Base-by-base conservation (phyloP, 2,888 invertebrate genomes). In the Omphaloscelis lunosa region DNA sequence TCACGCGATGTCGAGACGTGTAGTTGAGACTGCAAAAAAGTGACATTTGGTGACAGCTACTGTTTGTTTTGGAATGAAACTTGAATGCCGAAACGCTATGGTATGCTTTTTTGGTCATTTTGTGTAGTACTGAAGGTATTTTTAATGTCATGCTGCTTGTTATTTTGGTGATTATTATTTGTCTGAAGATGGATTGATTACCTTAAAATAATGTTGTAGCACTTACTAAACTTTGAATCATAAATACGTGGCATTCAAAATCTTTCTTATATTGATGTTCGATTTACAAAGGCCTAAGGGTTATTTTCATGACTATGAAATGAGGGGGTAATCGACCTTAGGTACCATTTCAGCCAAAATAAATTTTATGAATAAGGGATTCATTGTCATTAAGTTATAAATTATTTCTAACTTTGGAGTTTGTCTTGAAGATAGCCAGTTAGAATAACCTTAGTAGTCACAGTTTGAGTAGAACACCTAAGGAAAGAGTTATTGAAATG, bases 1-100 rank as follows among this genome's bases (percentile, higher is more conserved):
- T 91, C 93, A 93, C 92, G 93, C 92, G 86, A 93, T 84, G 85
- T 70, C 83, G 66, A 69, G 82, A 69, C 76, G 62, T 68, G 82
- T 86, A 80, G 85, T 88, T 79, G 79, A 82, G 86, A 84, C 82
- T 71, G 77, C 80, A 85, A 89, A 89, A 85, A 85, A 87, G 85
- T 87, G 89, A 90, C 88, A 91, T 87, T 79, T 84, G 71, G 67
- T 82, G 88, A 88, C 86, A 83, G 80, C 75, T 68, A 29, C 67
- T 61, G 53, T 84, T 84, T 76, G 80, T 83, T 86, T 87, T 82
- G 61, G 65, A 74, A 81, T 75, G 77, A 5, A 86, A 68, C 70
- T 80, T 41, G 61, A 87, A 86, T 81, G 59, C 74, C 56, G 71
- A 77, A 85, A 75, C 71, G 80, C 75, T 80, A 72, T 56, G 53